Evolutionary conservation across 1,140 invertebrate species (phyloP).

Genomic region (Himalopsyche phryganea): DNA sequence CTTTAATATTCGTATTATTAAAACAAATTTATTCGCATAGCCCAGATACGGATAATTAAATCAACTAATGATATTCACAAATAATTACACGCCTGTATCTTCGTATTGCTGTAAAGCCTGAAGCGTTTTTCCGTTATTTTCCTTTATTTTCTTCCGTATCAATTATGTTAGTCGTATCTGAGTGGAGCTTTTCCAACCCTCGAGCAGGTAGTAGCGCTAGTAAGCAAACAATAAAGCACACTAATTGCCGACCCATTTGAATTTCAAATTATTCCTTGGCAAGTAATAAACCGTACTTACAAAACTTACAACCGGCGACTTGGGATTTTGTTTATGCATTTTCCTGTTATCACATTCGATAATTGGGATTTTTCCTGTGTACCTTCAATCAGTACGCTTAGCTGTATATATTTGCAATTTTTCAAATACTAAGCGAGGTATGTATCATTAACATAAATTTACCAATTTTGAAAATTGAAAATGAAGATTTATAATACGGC

Average conservation of each 20-base stretch:
- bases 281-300: slow-evolving; percentile 31
- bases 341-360: slow-evolving; percentile 31
- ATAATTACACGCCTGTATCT: too few species aligned
- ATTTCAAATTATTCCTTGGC: slow-evolving; percentile 31
- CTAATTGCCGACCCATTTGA: slow-evolving; percentile 34
- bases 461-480: too few species aligned
- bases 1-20: too few species aligned
- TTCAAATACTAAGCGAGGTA: too few species aligned
- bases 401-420: too few species aligned
- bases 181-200: slow-evolving; percentile 7
- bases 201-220: slow-evolving; percentile 8
- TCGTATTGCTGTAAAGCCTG: background rate
- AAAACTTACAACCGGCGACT: slow-evolving; percentile 26
- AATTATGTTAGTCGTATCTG: slow-evolving; percentile 6
- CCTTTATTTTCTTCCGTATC: slow-evolving; percentile 2
- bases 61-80: too few species aligned
- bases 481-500: too few species aligned
- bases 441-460: too few species aligned
- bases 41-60: background rate
- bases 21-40: too few species aligned
- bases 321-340: slow-evolving; percentile 32
- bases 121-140: slow-evolving; percentile 2
- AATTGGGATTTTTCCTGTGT: slow-evolving; percentile 27
- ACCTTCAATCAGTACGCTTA: background rate
- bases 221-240: slow-evolving; percentile 32